phyloP scores from a whole-genome alignment of 2,888 invertebrate species.

The Nebria salina region DNA sequence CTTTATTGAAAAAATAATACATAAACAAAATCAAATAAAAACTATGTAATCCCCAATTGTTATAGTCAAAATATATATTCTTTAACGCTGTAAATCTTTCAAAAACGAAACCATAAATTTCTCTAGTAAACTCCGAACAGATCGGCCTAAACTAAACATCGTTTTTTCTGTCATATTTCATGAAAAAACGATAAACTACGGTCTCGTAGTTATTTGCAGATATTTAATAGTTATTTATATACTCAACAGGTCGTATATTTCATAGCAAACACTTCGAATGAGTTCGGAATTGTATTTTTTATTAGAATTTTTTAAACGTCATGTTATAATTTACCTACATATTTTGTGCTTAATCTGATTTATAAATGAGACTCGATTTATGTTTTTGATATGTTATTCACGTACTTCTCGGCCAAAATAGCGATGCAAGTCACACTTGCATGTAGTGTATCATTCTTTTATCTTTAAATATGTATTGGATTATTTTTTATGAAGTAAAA shows the following conservation, averaged over 20 bases:
- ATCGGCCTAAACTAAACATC: neutral
- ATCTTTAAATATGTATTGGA: too few species aligned
- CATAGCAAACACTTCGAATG: neutral
- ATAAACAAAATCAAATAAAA: neutral
- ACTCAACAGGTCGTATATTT: constrained; percentile 40
- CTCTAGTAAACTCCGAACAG: neutral
- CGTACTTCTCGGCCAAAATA: neutral
- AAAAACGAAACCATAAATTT: constrained; percentile 3
- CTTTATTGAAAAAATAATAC: too few species aligned
- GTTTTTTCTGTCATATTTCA: neutral
- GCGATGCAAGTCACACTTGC: too few species aligned
- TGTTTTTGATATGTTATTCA: neutral
- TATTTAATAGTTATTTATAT: constrained; percentile 44
- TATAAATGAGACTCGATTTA: neutral
- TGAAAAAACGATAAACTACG: neutral
- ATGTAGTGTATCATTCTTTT: too few species aligned
- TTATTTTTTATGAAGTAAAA: too few species aligned
- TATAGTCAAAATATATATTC: constrained; percentile 7
- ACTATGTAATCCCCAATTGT: constrained; percentile 6
- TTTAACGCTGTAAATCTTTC: constrained; percentile 43
- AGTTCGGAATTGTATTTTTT: neutral
- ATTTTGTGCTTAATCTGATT: neutral
- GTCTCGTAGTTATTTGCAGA: constrained; percentile 37
- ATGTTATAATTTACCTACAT: neutral
- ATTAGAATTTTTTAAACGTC: neutral